Conservation (phyloP, 2,797 vertebrate genomes). For the Martes flavigula region DNA sequence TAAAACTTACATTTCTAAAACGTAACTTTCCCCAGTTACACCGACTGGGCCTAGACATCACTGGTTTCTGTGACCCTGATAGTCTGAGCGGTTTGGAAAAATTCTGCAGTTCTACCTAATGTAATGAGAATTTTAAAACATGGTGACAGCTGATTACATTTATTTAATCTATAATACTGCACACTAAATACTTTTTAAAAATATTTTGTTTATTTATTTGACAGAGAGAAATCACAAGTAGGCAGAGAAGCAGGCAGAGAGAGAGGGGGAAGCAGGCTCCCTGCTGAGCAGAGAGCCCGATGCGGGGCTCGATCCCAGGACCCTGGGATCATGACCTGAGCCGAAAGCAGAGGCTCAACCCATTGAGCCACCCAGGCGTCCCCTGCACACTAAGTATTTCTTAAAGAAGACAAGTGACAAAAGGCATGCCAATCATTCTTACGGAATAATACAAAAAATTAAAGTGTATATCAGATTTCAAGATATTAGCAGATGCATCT, state of each 20-base stretch:
- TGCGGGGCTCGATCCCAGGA: too few relatives aligned
- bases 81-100: conserved; percentile 10
- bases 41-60: not conserved
- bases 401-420: conserved; percentile 4
- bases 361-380: too few relatives aligned
- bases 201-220: too few relatives aligned
- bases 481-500: not conserved
- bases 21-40: not conserved
- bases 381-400: not conserved
- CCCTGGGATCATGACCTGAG: too few relatives aligned
- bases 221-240: too few relatives aligned
- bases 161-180: conserved; percentile 22
- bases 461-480: not conserved
- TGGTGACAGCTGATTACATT: not conserved
- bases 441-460: not conserved
- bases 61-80: not conserved
- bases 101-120: not conserved
- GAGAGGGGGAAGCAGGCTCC: too few relatives aligned
- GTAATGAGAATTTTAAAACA: not conserved
- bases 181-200: not conserved
- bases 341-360: too few relatives aligned
- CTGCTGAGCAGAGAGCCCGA: too few relatives aligned
- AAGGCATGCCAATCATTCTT: not conserved
- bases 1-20: not conserved
- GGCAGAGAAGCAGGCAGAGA: too few relatives aligned